Base-by-base conservation (phyloP, 2,113 vertebrate species). In the Numenius arquata region DNA sequence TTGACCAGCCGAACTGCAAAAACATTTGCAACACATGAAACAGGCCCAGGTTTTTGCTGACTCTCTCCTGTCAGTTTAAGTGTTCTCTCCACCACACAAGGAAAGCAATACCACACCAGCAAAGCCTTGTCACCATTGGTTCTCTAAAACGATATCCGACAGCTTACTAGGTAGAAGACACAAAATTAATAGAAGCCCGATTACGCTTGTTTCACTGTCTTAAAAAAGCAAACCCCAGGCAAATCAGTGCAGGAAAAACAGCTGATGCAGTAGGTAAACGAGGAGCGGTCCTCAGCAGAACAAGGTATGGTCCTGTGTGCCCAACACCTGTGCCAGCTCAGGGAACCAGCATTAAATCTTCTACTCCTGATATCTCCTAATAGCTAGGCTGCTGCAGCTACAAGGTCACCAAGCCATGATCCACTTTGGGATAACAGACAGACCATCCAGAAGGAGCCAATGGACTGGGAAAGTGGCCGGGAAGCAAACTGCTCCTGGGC, bases 131-230 rank as follows among this genome's bases (percentile, higher is more conserved):
- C 48, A 84, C 20, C 18, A 9, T 9, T n/a, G 6, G 1, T 95
- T 34, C 30, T 48, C 55, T 12, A 74, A 47, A 88, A 48, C 18
- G 11, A 0, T 5, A 83, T 8, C 30, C 0, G 0, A 66, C 21
- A 38, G 18, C n/a, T n/a, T n/a, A n/a, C n/a, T n/a, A n/a, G n/a
- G n/a, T 9, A 87, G 23, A 73, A 56, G 13, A 32, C 3, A 4
- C 3, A 12, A 20, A 89, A 73, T n/a, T 73, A 41, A 56, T 0
- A 65, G 45, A 52, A 48, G 26, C 21, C 68, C 16, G 10, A 66
- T 29, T 20, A 43, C 1, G 0, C 9, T 47, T 19, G 18, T 21
- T n/a, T n/a, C n/a, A n/a, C n/a, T 17, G 4, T 41, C 23, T 62
- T 41, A 48, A 32, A 76, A 79, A 73, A 73, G 25, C 18, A 63